Evolutionary conservation across 1,140 invertebrate genomes (phyloP).

Genomic region (Pogonomyrmex californicus): DNA sequence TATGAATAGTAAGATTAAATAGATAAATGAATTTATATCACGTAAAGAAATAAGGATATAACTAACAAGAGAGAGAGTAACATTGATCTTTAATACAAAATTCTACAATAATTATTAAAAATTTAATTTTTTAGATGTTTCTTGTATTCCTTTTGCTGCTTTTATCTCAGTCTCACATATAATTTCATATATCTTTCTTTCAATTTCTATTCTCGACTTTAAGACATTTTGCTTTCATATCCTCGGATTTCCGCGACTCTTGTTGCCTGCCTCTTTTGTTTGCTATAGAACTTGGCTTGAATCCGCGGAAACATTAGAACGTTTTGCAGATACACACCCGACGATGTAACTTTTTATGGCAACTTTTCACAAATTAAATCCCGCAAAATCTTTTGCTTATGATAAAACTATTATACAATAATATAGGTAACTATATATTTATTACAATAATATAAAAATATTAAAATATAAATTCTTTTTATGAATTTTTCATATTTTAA

Average conservation of each 20-base stretch:
- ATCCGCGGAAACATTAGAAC: slow-evolving; percentile 21
- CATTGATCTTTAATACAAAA: slow-evolving; percentile 24
- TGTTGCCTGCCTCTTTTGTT: slow-evolving; percentile 31
- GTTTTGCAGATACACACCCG: slow-evolving; percentile 6
- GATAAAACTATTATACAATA: neutral
- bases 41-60: too few species aligned
- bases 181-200: slow-evolving; percentile 25
- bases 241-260: slow-evolving; percentile 35
- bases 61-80: too few species aligned
- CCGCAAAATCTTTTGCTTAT: slow-evolving; percentile 14
- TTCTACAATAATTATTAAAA: neutral
- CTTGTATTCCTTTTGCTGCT: neutral
- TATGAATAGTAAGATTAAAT: neutral
- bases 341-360: slow-evolving; percentile 36
- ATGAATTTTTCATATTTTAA: too few species aligned
- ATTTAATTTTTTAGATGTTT: neutral
- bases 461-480: neutral
- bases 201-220: neutral
- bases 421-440: neutral
- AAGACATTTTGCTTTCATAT: slow-evolving; percentile 24
- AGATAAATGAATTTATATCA: neutral
- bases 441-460: neutral
- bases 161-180: neutral
- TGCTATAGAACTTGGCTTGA: slow-evolving; percentile 34
- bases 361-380: slow-evolving; percentile 29